A percentile compares a stretch with the other conserved stretches of the same genome.
Evolutionary conservation across 2,797 vertebrate species (phyloP).

Genomic region (Euthynnus affinis): DNA sequence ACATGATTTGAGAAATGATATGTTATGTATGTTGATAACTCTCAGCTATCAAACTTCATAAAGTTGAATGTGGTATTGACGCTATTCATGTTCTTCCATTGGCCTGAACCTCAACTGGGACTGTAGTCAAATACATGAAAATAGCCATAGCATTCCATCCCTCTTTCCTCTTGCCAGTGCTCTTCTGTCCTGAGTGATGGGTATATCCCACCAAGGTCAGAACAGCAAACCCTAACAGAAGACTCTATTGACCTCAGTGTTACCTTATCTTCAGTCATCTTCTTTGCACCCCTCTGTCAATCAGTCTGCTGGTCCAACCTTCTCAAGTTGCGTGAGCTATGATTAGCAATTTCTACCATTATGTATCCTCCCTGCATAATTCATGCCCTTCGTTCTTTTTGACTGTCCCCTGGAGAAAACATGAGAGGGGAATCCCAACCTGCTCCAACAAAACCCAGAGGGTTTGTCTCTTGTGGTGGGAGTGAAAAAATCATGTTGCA

Average conservation of each 20-base stretch:
- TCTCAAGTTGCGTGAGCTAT: constrained; percentile 83
- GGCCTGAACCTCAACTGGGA: neutral
- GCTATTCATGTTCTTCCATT: neutral
- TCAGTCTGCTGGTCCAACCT: constrained; percentile 66
- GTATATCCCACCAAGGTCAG: constrained; percentile 39
- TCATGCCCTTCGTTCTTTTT: constrained; percentile 73
- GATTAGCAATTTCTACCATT: constrained; percentile 85
- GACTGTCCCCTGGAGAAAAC: constrained; percentile 72
- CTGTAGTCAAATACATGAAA: neutral
- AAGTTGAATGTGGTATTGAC: neutral
- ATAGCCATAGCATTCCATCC: constrained; percentile 33
- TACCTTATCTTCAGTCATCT: constrained; percentile 68
- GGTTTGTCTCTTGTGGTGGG: constrained; percentile 65
- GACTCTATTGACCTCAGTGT: constrained; percentile 58
- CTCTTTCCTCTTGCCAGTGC: constrained; percentile 49
- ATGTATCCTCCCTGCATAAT: constrained; percentile 84
- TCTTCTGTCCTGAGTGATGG: constrained; percentile 39
- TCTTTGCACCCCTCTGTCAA: constrained; percentile 73
- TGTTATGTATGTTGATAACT: too few species aligned
- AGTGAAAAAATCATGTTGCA: constrained; percentile 73
- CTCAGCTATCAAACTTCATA: neutral
- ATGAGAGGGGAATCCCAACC: constrained; percentile 82
- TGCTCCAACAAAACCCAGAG: constrained; percentile 62
- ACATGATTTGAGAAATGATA: constrained; percentile 14
- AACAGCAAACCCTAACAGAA: constrained; percentile 17